Conservation (phyloP, 2,888 invertebrate species). For the Hypomecis punctinalis region DNA sequence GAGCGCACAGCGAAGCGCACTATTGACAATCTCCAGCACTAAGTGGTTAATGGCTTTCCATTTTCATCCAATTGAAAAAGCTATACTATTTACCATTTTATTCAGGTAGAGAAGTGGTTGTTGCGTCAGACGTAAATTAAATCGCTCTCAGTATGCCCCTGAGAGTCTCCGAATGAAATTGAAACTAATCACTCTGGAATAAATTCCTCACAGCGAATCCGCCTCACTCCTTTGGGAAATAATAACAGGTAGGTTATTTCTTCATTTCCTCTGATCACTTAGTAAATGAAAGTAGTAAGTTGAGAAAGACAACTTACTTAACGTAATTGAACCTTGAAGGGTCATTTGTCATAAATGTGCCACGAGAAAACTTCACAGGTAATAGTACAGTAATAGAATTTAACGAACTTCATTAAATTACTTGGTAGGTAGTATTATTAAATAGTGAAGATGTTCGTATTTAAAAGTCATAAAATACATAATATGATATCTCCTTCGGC, state of each 20-base stretch:
- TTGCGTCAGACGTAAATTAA: slow-evolving; percentile 32
- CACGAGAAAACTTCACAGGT: slow-evolving; percentile 32
- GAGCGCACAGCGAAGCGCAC: slow-evolving; percentile 16
- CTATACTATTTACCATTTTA: slow-evolving; percentile 13
- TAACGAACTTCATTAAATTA: neutral
- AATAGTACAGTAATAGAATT: slow-evolving; percentile 23
- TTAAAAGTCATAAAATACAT: neutral
- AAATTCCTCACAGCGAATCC: slow-evolving; percentile 36
- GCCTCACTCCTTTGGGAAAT: slow-evolving; percentile 35
- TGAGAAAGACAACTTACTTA: slow-evolving; percentile 13
- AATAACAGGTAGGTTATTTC: slow-evolving; percentile 13
- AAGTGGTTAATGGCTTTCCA: slow-evolving; percentile 31
- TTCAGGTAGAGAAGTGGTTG: slow-evolving; percentile 33
- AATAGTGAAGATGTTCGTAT: neutral
- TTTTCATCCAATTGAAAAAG: slow-evolving; percentile 23
- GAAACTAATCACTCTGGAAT: slow-evolving; percentile 41
- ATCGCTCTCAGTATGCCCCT: slow-evolving; percentile 38
- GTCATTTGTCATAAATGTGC: slow-evolving; percentile 24
- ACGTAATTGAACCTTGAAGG: slow-evolving; percentile 18
- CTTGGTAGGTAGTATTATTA: neutral
- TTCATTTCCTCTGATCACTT: slow-evolving; percentile 11
- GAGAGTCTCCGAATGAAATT: slow-evolving; percentile 38
- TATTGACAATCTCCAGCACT: slow-evolving; percentile 21
- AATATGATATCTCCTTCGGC: too few relatives aligned
- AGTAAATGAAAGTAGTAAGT: slow-evolving; percentile 16